A percentile compares a stretch with the other conserved stretches of the same genome.
These are phyloP conservation scores for Ochropleura leucogaster DNA, from an alignment of 2,888 invertebrate genomes.

Conservation along the genomic window DNA sequence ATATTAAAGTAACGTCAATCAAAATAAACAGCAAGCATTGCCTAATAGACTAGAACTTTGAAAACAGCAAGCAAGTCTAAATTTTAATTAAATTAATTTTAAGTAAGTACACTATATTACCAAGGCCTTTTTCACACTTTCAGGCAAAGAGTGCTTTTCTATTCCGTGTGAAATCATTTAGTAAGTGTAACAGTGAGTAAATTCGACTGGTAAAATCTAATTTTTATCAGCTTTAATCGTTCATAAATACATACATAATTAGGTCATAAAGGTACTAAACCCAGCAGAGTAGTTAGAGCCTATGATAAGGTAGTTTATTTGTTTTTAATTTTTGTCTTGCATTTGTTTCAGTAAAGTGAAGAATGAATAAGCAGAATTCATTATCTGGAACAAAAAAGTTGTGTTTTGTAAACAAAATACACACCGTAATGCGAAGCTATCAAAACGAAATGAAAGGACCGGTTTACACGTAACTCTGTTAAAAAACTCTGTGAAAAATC, in stretches of 20 bases:
- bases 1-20: constrained; percentile 32
- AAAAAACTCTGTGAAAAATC: not conserved
- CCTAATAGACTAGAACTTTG: constrained; percentile 17
- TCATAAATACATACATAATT: not conserved
- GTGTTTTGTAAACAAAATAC: not conserved
- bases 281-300: too few relatives aligned
- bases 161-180: not conserved
- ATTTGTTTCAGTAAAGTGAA: constrained; percentile 80
- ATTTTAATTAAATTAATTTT: constrained; percentile 10
- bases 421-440: not conserved
- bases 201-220: not conserved
- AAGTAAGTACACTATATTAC: not conserved
- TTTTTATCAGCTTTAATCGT: not conserved
- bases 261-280: not conserved
- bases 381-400: constrained; percentile 73
- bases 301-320: not conserved
- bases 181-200: not conserved
- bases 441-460: too few relatives aligned
- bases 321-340: constrained; percentile 64
- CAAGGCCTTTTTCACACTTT: not conserved
- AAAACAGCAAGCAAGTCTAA: constrained; percentile 1
- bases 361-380: constrained; percentile 83
- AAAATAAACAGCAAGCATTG: constrained; percentile 27
- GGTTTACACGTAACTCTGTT: not conserved
- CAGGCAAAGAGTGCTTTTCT: not conserved